These are phyloP conservation scores for Rhagonycha fulva DNA, from an alignment of 2,888 invertebrate species.

Conservation along the genomic window DNA sequence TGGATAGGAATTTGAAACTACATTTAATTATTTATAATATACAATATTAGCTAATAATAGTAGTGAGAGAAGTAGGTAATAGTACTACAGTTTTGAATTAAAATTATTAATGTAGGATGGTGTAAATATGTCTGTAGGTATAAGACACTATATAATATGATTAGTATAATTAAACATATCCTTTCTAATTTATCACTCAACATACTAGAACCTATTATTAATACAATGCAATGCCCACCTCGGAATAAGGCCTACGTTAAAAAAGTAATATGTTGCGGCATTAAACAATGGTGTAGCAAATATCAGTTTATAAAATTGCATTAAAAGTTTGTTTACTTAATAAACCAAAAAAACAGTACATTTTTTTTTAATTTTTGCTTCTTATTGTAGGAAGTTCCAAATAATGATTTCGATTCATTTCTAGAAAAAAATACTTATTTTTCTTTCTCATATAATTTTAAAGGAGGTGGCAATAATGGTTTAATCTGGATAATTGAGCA, in stretches of 20 bases:
- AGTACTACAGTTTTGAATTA: neutral
- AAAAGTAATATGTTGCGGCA: neutral
- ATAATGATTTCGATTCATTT: no score
- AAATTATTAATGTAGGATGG: neutral
- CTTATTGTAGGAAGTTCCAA: no score
- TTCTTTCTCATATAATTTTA: no score
- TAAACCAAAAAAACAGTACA: neutral
- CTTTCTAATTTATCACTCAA: neutral
- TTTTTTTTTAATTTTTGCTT: no score
- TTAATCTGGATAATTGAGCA: no score
- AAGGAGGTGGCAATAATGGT: no score
- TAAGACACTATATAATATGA: neutral
- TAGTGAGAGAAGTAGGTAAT: neutral
- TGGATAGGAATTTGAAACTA: neutral
- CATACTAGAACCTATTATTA: neutral
- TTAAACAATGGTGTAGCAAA: neutral
- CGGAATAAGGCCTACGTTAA: neutral
- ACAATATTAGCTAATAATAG: neutral
- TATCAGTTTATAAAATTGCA: neutral
- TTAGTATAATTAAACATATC: constrained; percentile 1
- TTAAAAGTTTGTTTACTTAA: neutral
- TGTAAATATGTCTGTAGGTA: neutral
- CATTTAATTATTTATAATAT: neutral
- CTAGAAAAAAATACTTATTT: no score
- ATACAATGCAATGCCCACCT: neutral